A percentile compares a stretch with the other conserved stretches of the same genome.
Conservation (phyloP, 2,888 invertebrate genomes). For the Apeira syringaria region DNA sequence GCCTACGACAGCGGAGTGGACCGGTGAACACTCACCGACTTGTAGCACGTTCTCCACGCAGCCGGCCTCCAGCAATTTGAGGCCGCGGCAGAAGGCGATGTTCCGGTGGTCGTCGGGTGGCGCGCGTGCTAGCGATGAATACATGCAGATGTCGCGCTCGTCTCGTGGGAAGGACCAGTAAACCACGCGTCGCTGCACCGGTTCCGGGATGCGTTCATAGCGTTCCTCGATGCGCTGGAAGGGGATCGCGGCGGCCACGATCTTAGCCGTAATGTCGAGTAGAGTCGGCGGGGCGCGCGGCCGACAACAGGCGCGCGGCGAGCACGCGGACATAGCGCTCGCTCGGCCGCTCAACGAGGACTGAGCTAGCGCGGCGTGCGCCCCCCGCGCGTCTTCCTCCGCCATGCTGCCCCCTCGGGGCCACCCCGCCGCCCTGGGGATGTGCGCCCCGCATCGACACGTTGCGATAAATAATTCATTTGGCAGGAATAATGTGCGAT, state of each 20-base stretch:
- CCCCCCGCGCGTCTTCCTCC: conserved; percentile 42
- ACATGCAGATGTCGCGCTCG: conserved; percentile 95
- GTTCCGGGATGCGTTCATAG: conserved; percentile 94
- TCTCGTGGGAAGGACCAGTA: conserved; percentile 95
- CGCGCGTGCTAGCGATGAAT: conserved; percentile 88
- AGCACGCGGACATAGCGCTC: conserved; percentile 80
- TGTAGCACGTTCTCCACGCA: conserved; percentile 94
- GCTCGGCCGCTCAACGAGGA: conserved; percentile 80
- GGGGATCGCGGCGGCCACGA: conserved; percentile 92
- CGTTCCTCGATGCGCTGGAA: conserved; percentile 94
- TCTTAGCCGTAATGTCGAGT: conserved; percentile 92
- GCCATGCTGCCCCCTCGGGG: conserved; percentile 34
- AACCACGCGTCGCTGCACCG: conserved; percentile 93
- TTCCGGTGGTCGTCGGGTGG: conserved; percentile 89
- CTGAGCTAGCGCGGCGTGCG: conserved; percentile 54
- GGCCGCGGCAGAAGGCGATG: conserved; percentile 93
- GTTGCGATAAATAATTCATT: conserved; percentile 81
- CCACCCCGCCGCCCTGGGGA: conserved; percentile 58
- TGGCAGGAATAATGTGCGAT: conserved; percentile 81
- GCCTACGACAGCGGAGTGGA: neutral
- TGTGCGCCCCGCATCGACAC: conserved; percentile 76
- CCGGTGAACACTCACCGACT: conserved; percentile 89
- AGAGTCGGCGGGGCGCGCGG: conserved; percentile 88
- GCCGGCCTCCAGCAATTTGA: conserved; percentile 91
- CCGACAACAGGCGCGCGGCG: conserved; percentile 81